Conservation (phyloP, 2,888 invertebrate species). For the Eristalis arbustorum region DNA sequence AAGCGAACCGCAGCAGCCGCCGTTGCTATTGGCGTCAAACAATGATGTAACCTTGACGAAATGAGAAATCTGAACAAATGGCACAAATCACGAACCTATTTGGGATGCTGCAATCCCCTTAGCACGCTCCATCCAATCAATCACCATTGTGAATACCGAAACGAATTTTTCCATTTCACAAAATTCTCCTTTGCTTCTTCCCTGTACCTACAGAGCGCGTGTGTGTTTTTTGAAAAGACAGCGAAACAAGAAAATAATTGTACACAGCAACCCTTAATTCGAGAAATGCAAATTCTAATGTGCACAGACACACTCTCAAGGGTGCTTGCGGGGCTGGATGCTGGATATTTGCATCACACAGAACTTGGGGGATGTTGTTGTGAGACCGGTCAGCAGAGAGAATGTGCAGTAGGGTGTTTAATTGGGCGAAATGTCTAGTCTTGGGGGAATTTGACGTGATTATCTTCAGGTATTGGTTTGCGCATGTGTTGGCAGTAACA, state of each 20-base stretch:
- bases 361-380: not conserved
- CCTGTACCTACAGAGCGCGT: too few relatives aligned
- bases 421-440: not conserved
- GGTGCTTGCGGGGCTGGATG: not conserved
- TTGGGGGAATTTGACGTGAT: not conserved
- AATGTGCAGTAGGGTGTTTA: not conserved
- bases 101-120: constrained; percentile 33
- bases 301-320: not conserved
- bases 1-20: constrained; percentile 32
- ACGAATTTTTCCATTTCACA: constrained; percentile 11
- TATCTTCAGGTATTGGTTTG: not conserved
- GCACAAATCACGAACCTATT: constrained; percentile 54
- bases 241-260: not conserved
- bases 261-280: too few relatives aligned
- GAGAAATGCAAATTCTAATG: not conserved
- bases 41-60: constrained; percentile 56
- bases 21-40: constrained; percentile 18
- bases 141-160: constrained; percentile 3
- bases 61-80: constrained; percentile 59
- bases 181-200: constrained; percentile 13
- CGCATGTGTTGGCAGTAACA: not conserved
- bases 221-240: not conserved
- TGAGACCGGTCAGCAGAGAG: not conserved
- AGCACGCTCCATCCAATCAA: not conserved
- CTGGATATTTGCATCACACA: not conserved